Base-by-base conservation (phyloP, 2,113 vertebrate species). In the Phoxinus phoxinus region DNA sequence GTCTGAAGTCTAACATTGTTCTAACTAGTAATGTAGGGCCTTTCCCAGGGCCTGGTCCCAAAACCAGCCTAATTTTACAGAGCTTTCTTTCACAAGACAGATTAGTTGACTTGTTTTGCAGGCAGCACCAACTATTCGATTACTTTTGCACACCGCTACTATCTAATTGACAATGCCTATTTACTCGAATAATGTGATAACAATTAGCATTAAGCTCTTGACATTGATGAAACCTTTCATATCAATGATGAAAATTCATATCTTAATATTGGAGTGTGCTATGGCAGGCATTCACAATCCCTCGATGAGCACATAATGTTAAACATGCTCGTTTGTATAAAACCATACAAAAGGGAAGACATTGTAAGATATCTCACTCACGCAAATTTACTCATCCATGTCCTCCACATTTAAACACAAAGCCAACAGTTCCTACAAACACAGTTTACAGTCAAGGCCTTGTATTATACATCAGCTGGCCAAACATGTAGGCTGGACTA, bases 401-500 rank as follows among this genome's bases (percentile, higher is more conserved):
- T n/a, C 76, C 76, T 79, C 56, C 32, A 13, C 56, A 79, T 79
- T 61, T 25, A 79, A 61, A 79, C 77, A 61, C 23, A 79, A 79
- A 44, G n/a, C 56, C 13, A 41, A 41, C 35, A 25, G 6, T 37
- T 79, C n/a, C 35, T 27, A 27, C 56, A 61, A 79, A 61, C 23
- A 41, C 44, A 3, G 3, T 79, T 61, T 56, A 61, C 35, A 44
- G 23, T 61, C 77, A 27, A 17, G 23, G 56, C 56, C 56, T 44
- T 44, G 53, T 79, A 23, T 61, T 79, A 25, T 25, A 41, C 21
- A 78, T 63, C 35, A 80, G 17, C 37, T 10, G 77, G 35, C 35
- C 35, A 63, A 80, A 80, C 35, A 23, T 80, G 77, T 63, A 44
- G 58, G 58, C 23, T 63, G 32, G 7, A 25, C 12, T 44, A 1